These are phyloP conservation scores for Nasonia vitripennis DNA, from an alignment of 1,140 invertebrate species.

Conservation along the genomic window DNA sequence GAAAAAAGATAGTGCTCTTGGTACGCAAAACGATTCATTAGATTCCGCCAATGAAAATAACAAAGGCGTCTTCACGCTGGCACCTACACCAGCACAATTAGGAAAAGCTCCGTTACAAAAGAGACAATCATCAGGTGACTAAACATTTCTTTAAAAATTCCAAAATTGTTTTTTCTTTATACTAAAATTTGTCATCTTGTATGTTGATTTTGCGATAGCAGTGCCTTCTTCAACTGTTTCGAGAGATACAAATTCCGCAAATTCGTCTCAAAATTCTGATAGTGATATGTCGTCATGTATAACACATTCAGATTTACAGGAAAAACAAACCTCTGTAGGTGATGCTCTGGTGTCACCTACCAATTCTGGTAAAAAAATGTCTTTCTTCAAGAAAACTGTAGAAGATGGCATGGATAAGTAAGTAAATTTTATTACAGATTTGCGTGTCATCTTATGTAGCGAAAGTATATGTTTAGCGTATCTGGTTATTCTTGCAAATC, in stretches of 20 bases:
- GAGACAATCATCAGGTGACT: slow-evolving; percentile 84
- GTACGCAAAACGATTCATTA: slow-evolving; percentile 4
- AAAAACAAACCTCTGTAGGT: background rate
- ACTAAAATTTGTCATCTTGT: background rate
- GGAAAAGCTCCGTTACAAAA: slow-evolving; percentile 91
- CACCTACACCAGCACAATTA: slow-evolving; percentile 94
- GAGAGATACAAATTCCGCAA: slow-evolving; percentile 56
- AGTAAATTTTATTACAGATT: background rate
- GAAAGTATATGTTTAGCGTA: background rate
- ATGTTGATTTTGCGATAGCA: slow-evolving; percentile 55
- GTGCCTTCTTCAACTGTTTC: slow-evolving; percentile 68
- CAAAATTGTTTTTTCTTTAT: too few relatives aligned
- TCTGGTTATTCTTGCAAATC: background rate
- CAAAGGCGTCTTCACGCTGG: slow-evolving; percentile 80
- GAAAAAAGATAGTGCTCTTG: background rate
- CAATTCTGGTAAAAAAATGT: slow-evolving; percentile 78
- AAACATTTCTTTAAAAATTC: background rate
- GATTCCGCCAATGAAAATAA: slow-evolving; percentile 17
- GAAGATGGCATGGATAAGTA: slow-evolving; percentile 96
- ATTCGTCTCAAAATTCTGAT: background rate
- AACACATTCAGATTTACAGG: slow-evolving; percentile 10
- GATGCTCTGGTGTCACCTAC: background rate
- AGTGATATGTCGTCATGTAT: background rate
- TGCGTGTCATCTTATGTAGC: background rate
- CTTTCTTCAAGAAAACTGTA: slow-evolving; percentile 90